Evolutionary conservation across 2,113 vertebrate species (phyloP), one percentile per base, ranked within the genome.

Genomic region (Phaethon lepturus): DNA sequence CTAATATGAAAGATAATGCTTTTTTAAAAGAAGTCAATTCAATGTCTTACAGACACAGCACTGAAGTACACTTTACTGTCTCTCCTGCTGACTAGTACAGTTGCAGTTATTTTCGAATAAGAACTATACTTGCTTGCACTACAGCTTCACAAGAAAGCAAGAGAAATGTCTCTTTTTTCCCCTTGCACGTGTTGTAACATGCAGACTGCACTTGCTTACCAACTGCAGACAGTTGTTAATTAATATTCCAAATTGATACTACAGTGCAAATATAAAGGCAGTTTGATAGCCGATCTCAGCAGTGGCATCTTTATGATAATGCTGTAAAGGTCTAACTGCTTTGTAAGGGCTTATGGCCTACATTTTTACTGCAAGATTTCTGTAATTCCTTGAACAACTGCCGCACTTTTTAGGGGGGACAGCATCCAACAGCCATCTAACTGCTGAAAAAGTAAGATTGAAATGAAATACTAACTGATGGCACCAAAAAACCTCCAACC

Each of bases 331-430:
- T 4, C 19, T 2, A 45, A 52, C 45, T 17, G 20, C 31, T 86
- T 67, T n/a, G 22, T 3, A 12, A 88, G 38, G n/a, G 73, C 47
- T 52, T 60, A 78, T 12, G 22, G 33, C 12, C n/a, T 52, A 3
- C 13, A 17, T 19, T 80, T 40, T 52, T 73, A 45, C 15, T 45
- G 23, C 1, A 6, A 62, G 18, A 67, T 74, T 77, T 86, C 62
- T 74, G 2, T 22, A 10, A 35, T 62, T 83, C 59, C 53, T 75
- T 67, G 49, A 58, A 13, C n/a, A 69, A 29, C 2, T 86, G 68
- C 16, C 0, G 1, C 7, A 13, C 13, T 52, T 55, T 13, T 45
- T 24, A 44, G 23, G 29, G 55, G n/a, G 40, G 0, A 1, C 17
- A 44, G n/a, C 76, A 44, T 17, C 58, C 35, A 67, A 20, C 5